Percentiles rank a stretch among this genome's conserved stretches.
These are phyloP conservation scores for Cosmia trapezina DNA, from an alignment of 2,888 invertebrate species.

Conservation along the genomic window DNA sequence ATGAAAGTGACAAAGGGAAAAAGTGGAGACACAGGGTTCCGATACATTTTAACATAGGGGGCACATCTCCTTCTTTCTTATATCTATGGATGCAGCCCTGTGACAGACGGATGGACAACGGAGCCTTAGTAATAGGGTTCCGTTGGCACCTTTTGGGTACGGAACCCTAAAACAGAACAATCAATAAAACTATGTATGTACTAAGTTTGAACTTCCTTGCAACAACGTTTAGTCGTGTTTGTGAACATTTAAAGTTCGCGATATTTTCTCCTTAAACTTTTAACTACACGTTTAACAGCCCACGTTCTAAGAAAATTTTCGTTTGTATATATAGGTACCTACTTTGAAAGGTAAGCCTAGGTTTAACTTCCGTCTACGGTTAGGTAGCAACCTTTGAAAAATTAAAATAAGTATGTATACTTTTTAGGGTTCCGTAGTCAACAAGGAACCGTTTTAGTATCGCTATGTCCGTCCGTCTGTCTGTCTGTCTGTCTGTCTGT, in stretches of 20 bases:
- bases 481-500: too few relatives aligned
- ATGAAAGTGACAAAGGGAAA: too few relatives aligned
- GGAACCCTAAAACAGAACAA: not conserved
- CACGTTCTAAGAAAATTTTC: constrained; percentile 14
- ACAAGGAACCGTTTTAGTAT: too few relatives aligned
- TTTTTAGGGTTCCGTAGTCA: too few relatives aligned
- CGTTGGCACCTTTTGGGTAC: not conserved
- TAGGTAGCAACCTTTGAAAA: not conserved
- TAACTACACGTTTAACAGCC: constrained; percentile 39
- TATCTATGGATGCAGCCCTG: too few relatives aligned
- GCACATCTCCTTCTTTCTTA: too few relatives aligned
- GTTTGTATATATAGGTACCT: too few relatives aligned
- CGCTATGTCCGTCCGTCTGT: too few relatives aligned
- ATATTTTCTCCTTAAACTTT: constrained; percentile 37
- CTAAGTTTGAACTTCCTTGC: not conserved
- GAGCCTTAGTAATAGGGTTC: too few relatives aligned
- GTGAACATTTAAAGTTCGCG: constrained; percentile 14
- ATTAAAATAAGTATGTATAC: not conserved
- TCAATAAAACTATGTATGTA: not conserved
- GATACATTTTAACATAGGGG: too few relatives aligned
- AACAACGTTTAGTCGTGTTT: constrained; percentile 1
- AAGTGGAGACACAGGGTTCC: too few relatives aligned
- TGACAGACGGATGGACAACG: too few relatives aligned
- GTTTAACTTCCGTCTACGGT: not conserved
- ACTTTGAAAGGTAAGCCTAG: constrained; percentile 13